Evolutionary conservation across 2,113 vertebrate genomes (phyloP).

Genomic region (Eretmochelys imbricata): DNA sequence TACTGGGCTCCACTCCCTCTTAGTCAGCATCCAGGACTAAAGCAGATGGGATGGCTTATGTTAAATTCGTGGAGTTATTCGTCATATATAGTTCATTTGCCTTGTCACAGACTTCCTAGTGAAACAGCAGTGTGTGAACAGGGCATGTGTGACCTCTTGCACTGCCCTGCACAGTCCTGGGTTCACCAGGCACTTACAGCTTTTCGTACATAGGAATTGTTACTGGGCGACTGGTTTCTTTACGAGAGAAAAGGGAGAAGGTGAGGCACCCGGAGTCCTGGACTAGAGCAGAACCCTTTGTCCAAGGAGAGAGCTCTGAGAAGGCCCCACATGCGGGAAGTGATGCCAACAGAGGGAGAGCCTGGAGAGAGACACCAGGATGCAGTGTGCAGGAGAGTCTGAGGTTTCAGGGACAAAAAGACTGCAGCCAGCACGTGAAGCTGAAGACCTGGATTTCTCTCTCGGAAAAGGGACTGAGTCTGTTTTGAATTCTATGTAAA

Average conservation of each 20-base stretch:
- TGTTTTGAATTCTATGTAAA: too few relatives aligned
- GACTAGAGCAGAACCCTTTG: too few relatives aligned
- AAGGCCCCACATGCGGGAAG: too few relatives aligned
- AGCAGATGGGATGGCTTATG: constrained; percentile 46
- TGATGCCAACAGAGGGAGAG: too few relatives aligned
- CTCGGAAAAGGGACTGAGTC: too few relatives aligned
- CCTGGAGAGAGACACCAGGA: too few relatives aligned
- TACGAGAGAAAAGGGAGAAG: not conserved
- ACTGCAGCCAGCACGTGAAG: too few relatives aligned
- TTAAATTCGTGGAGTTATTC: constrained; percentile 24
- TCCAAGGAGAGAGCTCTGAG: too few relatives aligned
- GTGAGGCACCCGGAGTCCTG: not conserved
- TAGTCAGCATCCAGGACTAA: constrained; percentile 24
- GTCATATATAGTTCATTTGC: constrained; percentile 28
- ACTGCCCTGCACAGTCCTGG: not conserved
- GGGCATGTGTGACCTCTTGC: not conserved
- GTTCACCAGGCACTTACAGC: not conserved
- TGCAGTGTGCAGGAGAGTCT: too few relatives aligned
- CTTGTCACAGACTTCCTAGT: constrained; percentile 32
- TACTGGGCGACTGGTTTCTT: not conserved
- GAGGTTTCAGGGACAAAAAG: too few relatives aligned
- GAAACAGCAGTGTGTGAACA: not conserved
- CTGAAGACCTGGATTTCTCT: too few relatives aligned
- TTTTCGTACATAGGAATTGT: not conserved
- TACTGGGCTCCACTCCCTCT: constrained; percentile 23